A percentile compares a stretch with the other conserved stretches of the same genome.
Conservation (phyloP, 2,797 vertebrate species). For the Catharus ustulatus region DNA sequence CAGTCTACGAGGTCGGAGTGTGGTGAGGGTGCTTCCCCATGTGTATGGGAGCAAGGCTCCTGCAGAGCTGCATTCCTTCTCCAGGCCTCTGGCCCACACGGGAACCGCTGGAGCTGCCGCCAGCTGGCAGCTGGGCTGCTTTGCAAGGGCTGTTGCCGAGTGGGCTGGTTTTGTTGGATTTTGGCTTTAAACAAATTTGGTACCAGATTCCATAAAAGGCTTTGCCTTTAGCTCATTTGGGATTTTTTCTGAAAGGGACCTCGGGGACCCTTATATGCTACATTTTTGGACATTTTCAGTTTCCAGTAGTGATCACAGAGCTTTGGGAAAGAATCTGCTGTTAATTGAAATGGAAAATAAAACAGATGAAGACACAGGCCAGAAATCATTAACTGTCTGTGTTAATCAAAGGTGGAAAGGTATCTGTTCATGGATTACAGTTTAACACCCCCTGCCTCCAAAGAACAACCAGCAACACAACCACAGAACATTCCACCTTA, state of each 20-base stretch:
- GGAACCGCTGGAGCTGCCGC: accelerated
- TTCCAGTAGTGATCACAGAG: not conserved
- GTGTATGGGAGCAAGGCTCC: accelerated
- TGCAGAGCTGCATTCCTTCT: not conserved
- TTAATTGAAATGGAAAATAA: not conserved
- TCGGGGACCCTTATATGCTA: not conserved
- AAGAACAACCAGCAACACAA: not conserved
- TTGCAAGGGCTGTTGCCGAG: not conserved
- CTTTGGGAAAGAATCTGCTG: not conserved
- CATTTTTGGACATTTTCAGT: not conserved
- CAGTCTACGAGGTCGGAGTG: not conserved
- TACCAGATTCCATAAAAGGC: not conserved
- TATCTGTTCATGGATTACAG: not conserved
- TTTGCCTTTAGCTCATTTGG: not conserved
- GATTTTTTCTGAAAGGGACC: not conserved
- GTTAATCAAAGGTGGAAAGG: not conserved
- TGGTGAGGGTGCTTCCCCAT: not conserved
- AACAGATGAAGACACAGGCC: not conserved
- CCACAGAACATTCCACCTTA: not conserved
- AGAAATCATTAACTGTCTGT: not conserved
- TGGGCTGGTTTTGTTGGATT: not conserved
- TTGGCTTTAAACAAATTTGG: not conserved
- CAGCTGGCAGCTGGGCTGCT: not conserved
- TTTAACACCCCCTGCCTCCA: not conserved
- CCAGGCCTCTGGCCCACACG: not conserved